Evolutionary conservation across 1,140 invertebrate genomes (phyloP), one percentile per base, ranked within the genome.

Genomic region (Hyles vespertilio): DNA sequence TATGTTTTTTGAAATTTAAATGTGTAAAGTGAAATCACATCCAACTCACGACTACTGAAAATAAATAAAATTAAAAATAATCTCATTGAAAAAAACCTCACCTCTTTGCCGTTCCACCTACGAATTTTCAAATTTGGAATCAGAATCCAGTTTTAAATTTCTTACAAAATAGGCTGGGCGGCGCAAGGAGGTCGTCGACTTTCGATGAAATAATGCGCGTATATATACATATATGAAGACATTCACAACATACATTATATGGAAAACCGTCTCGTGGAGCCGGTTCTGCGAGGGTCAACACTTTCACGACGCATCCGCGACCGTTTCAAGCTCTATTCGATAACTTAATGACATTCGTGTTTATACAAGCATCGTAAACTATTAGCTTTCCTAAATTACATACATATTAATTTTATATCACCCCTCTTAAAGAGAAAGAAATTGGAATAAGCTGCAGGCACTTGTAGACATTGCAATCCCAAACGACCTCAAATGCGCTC

Each of bases 271-370:
- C 44, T 34, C 36, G 56, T 44, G 40, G 40, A 61, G 52, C 59
- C 59, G 59, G 59, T 63, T 63, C 34, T 32, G 52, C 40, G 53
- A 58, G 53, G 58, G 63, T 65, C 63, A 60, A 56, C 50, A 64
- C 62, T 64, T 64, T 64, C 62, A 57, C 62, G 40, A 45, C 11
- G 45, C 58, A 59, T 59, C 62, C 58, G 62, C 58, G 34, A 59
- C 44, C 46, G 54, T 59, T 53, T 59, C 56, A 51, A 55, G 2
- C 22, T 22, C 8, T 54, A 5, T 36, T 11, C 43, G 8, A 32
- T 22, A 52, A 52, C 51, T 32, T 54, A 54, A 43, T 54, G 11
- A 32, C 11, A 44, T 54, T 54, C 36, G 10, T 54, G n/a, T 54
- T 54, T 44, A 44, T 45, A 51, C 22, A 22, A 22, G 22, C 22